Base-by-base conservation (phyloP, 2,888 invertebrate species). In the Hydraecia micacea region DNA sequence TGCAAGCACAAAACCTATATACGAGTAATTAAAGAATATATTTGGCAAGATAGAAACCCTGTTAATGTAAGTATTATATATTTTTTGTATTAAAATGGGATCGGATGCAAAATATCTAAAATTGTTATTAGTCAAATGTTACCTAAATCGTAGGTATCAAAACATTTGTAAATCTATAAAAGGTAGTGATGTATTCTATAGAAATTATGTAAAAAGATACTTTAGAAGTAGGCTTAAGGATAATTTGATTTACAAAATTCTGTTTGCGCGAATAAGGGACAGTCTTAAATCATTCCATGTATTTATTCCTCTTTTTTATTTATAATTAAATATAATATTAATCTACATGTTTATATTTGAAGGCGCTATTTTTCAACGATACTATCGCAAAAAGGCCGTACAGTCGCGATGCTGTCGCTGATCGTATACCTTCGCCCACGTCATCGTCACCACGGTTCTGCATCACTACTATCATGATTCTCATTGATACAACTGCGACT, bases 1-100 rank as follows among this genome's bases (percentile, higher is more conserved):
- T 68, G 42, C 66, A 62, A 86, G 88, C 86, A 88, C 87, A 87
- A 85, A 87, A 46, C 52, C 2, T 73, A 73, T 21, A 62, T 66
- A 69, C 32, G 28, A 66, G 15, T 73, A 76, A 60, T 79, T 73
- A 42, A 63, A 28, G 8, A 28, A 73, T 69, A 63, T 66, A 77
- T 69, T 82, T 52, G 32, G 72, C 49, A 70, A 70, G 13, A 66
- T 84, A 86, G 71, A 32, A 79, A 79, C 74, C 79, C 72, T 84
- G 46, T 69, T 72, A 65, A 74, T 79, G 79, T 42, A 42, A 42
- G 42, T 84, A 82, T 75, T 74, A 73, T 72, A 78, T 86, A 84
- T 78, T 80, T 81, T 83, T 80, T 81, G 73, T 77, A 86, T 69
- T 58, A 52, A 83, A 83, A 71, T 75, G 73, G 42, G 52, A 71